These are phyloP conservation scores for Oscheius sp. DNA, from an alignment of 2,888 invertebrate genomes.

Conservation along the genomic window DNA sequence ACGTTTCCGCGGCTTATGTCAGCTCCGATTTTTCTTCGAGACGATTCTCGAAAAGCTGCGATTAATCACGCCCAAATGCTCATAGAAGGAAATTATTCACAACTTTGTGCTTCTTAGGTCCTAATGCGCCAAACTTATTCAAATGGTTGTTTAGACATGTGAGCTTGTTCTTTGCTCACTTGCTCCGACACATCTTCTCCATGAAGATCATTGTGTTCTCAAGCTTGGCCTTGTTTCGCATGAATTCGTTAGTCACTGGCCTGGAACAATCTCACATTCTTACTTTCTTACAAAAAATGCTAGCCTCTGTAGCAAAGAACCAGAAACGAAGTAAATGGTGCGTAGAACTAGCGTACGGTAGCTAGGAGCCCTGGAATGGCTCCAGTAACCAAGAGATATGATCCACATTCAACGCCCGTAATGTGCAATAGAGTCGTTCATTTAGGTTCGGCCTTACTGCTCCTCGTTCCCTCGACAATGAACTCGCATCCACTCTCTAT, in stretches of 20 bases:
- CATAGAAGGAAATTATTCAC: too few relatives aligned
- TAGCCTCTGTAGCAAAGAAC: neutral
- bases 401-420: slow-evolving; percentile 11
- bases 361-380: neutral
- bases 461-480: neutral
- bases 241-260: slow-evolving; percentile 23
- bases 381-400: slow-evolving; percentile 1
- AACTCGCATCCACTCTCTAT: neutral
- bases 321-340: neutral
- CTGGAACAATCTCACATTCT: too few relatives aligned
- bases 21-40: too few relatives aligned
- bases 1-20: too few relatives aligned
- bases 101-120: neutral
- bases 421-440: slow-evolving; percentile 1
- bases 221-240: slow-evolving; percentile 8
- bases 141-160: neutral
- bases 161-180: slow-evolving; percentile 8
- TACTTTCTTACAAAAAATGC: too few relatives aligned
- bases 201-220: slow-evolving; percentile 12
- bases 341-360: neutral
- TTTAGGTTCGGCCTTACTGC: neutral
- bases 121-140: neutral
- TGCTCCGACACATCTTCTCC: slow-evolving; percentile 3
- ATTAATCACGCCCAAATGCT: too few relatives aligned
- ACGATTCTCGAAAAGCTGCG: too few relatives aligned